Evolutionary conservation across 2,888 invertebrate species (phyloP), one percentile per base, ranked within the genome.

Genomic region (Cantharis nigra): DNA sequence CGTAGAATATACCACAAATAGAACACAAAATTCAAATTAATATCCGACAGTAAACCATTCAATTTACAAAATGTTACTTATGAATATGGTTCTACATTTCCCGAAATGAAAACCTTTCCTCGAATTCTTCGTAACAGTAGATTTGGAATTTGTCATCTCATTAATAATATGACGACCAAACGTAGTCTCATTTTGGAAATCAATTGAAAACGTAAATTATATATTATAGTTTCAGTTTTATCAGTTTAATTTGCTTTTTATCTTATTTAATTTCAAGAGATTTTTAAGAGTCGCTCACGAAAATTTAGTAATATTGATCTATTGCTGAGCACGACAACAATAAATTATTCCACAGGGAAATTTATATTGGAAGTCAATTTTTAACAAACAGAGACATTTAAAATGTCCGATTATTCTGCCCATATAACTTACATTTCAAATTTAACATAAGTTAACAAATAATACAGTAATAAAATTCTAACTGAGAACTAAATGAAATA

Each of bases 21-120:
- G 70, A 75, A 71, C 65, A 67, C 65, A 75, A 75, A 28, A 70
- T 75, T 26, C 71, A 70, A 75, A 75, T 75, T 75, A 74, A 74
- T 74, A 70, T 71, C 71, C 70, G 71, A 49, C 49, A 70, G 49
- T 65, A 75, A 75, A 75, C 75, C 75, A 65, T 75, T 71, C 75
- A 75, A 75, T 75, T 74, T 71, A 65, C 75, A 70, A 70, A 74
- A 75, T 70, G 75, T 28, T 67, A 49, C 63, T 74, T 75, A 67
- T 67, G 20, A 20, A 20, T 64, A 64, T 64, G 64, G 64, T 20
- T 20, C 64, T 18, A 16, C 13, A 20, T 64, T 49, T 64, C 20
- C n/a, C 64, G 18, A 3, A 13, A 64, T 64, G 20, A 64, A 64
- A 64, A 64, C 64, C 49, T 49, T 49, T 49, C 49, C 49, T n/a